Base-by-base conservation (phyloP, 2,888 invertebrate genomes). In the Arctia plantaginis region DNA sequence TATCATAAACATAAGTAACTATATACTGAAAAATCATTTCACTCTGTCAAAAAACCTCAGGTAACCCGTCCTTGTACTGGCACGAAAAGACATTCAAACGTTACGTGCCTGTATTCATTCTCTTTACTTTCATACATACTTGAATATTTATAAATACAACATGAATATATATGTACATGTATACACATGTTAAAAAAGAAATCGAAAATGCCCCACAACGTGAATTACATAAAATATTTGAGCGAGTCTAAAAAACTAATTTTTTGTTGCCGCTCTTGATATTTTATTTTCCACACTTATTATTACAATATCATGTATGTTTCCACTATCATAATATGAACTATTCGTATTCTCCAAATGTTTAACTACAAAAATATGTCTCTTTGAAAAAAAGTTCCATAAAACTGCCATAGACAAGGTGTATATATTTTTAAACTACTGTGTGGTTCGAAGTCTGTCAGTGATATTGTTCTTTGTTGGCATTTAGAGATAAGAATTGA, bases 401-500 rank as follows among this genome's bases (percentile, higher is more conserved):
- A 51, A 12, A 35, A 13, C 1, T 23, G 27, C 55, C 13, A 59
- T 39, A 69, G 30, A 69, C 59, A 41, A 41, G 41, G 39, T 12
- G 20, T 33, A 18, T 30, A 41, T 41, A 62, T 59, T 69, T 69
- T 69, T 15, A 59, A 59, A 35, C 27, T 6, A 27, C 7, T 3
- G 27, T 12, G n/a, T 68, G 20, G 51, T 66, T n/a, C 10, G 30
- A 18, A 41, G 59, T 27, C 59, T 39, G 59, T n/a, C 39, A 35
- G 18, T 35, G 64, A 47, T 12, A 62, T 41, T 35, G 6, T 68
- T 35, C 62, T 35, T 23, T 44, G 62, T 13, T 69, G 39, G 30
- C 55, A 39, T 73, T 65, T 65, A n/a, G 71, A 79, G 79, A 83
- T 84, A 86, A 84, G 78, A 69, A 75, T 82, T 85, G 85, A 85